phyloP scores from a whole-genome alignment of 1,140 invertebrate species.

The Pseudobourletiella spinata region DNA sequence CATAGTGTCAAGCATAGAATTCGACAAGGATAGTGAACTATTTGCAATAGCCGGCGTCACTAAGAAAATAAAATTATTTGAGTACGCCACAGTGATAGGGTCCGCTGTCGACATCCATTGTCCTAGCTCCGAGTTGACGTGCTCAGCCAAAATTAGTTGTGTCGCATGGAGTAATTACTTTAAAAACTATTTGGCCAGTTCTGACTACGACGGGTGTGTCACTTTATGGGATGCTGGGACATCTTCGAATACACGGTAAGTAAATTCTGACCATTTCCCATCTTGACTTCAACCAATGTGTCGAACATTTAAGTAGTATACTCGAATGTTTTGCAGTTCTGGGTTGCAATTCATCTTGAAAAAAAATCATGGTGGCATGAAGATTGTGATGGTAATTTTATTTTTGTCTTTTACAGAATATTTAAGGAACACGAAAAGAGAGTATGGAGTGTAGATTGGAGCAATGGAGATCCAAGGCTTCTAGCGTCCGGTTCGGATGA shows the following conservation, averaged over 20 bases:
- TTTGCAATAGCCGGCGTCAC: slow-evolving; percentile 95
- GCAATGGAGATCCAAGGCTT: slow-evolving; percentile 78
- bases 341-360: too few species aligned
- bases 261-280: neutral
- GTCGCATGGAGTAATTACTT: slow-evolving; percentile 91
- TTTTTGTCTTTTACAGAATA: slow-evolving; percentile 41
- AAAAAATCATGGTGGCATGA: too few species aligned
- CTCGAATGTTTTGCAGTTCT: neutral
- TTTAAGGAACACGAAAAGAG: slow-evolving; percentile 90
- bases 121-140: slow-evolving; percentile 83
- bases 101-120: slow-evolving; percentile 82
- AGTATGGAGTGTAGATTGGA: slow-evolving; percentile 96
- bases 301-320: slow-evolving; percentile 5
- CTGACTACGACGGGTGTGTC: slow-evolving; percentile 91
- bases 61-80: slow-evolving; percentile 89
- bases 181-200: slow-evolving; percentile 80
- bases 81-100: slow-evolving; percentile 74
- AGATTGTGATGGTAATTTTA: slow-evolving; percentile 1
- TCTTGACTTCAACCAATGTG: neutral
- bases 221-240: slow-evolving; percentile 86
- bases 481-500: slow-evolving; percentile 93
- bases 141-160: slow-evolving; percentile 88
- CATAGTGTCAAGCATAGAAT: slow-evolving; percentile 94
- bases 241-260: slow-evolving; percentile 53
- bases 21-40: slow-evolving; percentile 92